phyloP scores from a whole-genome alignment of 2,797 vertebrate species.

The Lacerta viridis region DNA sequence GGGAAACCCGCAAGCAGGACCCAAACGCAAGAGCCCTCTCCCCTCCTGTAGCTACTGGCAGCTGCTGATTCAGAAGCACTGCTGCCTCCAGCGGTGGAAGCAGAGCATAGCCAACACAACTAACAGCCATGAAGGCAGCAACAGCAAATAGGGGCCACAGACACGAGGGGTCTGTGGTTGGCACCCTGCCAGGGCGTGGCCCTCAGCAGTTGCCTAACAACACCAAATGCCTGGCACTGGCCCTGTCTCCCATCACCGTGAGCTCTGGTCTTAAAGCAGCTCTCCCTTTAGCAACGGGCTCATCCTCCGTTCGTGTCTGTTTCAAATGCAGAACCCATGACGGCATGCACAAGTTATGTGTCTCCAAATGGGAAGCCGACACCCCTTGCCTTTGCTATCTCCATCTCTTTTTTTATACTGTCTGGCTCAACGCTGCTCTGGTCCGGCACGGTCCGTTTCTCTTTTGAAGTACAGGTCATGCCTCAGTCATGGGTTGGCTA shows the following conservation, averaged over 20 bases:
- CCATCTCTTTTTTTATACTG: slow-evolving; percentile 52
- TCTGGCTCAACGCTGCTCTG: slow-evolving; percentile 50
- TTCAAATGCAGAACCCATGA: slow-evolving; percentile 70
- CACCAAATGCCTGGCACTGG: background rate
- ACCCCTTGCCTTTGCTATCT: slow-evolving; percentile 32
- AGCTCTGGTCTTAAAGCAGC: slow-evolving; percentile 67
- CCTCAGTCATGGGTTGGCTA: slow-evolving; percentile 55
- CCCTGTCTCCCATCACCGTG: slow-evolving; percentile 47
- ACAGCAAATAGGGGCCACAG: too few species aligned
- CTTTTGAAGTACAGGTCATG: slow-evolving; percentile 53
- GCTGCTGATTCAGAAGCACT: too few species aligned
- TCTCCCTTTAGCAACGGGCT: slow-evolving; percentile 74
- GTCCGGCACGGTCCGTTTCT: slow-evolving; percentile 44
- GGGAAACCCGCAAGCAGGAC: too few species aligned
- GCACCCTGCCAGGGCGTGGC: background rate
- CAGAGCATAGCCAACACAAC: too few species aligned
- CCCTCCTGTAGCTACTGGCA: too few species aligned
- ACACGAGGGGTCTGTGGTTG: background rate
- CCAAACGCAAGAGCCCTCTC: too few species aligned
- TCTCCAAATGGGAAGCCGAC: slow-evolving; percentile 36
- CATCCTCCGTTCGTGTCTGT: slow-evolving; percentile 66
- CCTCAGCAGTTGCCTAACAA: background rate
- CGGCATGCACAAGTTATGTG: slow-evolving; percentile 55
- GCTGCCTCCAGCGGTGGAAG: too few species aligned
- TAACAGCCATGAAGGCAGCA: too few species aligned